A percentile compares a stretch with the other conserved stretches of the same genome.
phyloP scores from a whole-genome alignment of 2,888 invertebrate species.

The Thymelicus sylvestris region DNA sequence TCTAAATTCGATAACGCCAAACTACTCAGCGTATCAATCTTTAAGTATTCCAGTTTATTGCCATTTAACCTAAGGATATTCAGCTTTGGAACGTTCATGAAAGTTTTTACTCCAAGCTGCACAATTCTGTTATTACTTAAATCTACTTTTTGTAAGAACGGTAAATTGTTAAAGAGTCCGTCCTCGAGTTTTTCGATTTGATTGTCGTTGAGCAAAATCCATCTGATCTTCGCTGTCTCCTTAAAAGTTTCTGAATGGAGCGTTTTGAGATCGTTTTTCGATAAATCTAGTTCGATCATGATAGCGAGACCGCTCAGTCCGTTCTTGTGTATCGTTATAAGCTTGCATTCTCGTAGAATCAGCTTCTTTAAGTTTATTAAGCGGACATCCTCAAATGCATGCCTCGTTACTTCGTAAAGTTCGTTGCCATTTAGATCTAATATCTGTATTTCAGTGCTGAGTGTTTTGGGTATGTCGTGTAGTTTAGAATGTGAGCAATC shows the following conservation, averaged over 20 bases:
- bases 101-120: slow-evolving; percentile 88
- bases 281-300: slow-evolving; percentile 93
- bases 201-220: slow-evolving; percentile 90
- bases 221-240: slow-evolving; percentile 88
- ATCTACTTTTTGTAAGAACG: slow-evolving; percentile 90
- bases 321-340: slow-evolving; percentile 89
- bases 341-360: slow-evolving; percentile 89
- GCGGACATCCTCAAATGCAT: slow-evolving; percentile 88
- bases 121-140: slow-evolving; percentile 90
- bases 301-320: slow-evolving; percentile 91
- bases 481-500: slow-evolving; percentile 90
- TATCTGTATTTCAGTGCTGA: slow-evolving; percentile 89
- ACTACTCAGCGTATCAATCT: slow-evolving; percentile 86
- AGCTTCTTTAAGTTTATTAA: slow-evolving; percentile 93
- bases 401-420: slow-evolving; percentile 86
- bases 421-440: slow-evolving; percentile 90
- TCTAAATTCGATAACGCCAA: slow-evolving; percentile 89
- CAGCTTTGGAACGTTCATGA: slow-evolving; percentile 88
- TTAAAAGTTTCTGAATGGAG: slow-evolving; percentile 89
- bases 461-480: slow-evolving; percentile 87
- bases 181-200: slow-evolving; percentile 89
- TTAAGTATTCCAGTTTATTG: slow-evolving; percentile 89
- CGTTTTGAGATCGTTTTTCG: slow-evolving; percentile 88
- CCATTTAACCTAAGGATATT: slow-evolving; percentile 88
- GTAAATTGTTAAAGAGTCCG: slow-evolving; percentile 90